phyloP scores from a whole-genome alignment of 1,140 invertebrate genomes.

The Trichonephila inaurata region DNA sequence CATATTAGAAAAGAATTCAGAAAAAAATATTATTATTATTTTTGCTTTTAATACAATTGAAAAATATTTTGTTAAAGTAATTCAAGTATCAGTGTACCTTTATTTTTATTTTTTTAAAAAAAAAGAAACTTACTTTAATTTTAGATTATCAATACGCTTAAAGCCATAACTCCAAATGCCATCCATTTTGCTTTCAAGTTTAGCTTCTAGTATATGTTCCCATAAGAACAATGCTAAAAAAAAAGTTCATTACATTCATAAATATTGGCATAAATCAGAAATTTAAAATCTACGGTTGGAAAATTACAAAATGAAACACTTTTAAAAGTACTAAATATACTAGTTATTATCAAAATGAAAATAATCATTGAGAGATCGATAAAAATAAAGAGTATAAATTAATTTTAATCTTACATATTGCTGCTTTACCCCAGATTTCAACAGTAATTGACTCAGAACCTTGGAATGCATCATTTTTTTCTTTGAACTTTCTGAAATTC shows the following conservation, averaged over 20 bases:
- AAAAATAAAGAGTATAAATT: not conserved
- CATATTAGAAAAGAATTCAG: too few relatives aligned
- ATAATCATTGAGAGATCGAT: not conserved
- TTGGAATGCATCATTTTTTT: slow-evolving; percentile 72
- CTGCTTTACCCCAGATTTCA: slow-evolving; percentile 84
- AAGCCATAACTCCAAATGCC: slow-evolving; percentile 82
- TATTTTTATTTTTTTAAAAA: not conserved
- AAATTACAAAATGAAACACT: too few relatives aligned
- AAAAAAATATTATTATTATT: too few relatives aligned
- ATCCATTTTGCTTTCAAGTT: slow-evolving; percentile 80
- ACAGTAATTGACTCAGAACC: slow-evolving; percentile 78
- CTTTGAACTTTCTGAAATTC: slow-evolving; percentile 71
- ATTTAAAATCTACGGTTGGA: not conserved
- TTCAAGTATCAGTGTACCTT: too few relatives aligned
- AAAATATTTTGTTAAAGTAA: too few relatives aligned
- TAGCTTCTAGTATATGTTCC: slow-evolving; percentile 82
- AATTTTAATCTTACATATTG: slow-evolving; percentile 80
- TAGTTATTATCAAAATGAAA: not conserved
- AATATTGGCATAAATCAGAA: not conserved
- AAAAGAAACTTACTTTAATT: slow-evolving; percentile 79
- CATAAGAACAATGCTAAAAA: slow-evolving; percentile 83
- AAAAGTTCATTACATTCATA: not conserved
- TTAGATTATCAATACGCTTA: slow-evolving; percentile 80
- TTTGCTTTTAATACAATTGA: too few relatives aligned
- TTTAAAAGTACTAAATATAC: not conserved